These are phyloP conservation scores for Tipula vernalis DNA, from an alignment of 2,888 invertebrate genomes.

Conservation along the genomic window DNA sequence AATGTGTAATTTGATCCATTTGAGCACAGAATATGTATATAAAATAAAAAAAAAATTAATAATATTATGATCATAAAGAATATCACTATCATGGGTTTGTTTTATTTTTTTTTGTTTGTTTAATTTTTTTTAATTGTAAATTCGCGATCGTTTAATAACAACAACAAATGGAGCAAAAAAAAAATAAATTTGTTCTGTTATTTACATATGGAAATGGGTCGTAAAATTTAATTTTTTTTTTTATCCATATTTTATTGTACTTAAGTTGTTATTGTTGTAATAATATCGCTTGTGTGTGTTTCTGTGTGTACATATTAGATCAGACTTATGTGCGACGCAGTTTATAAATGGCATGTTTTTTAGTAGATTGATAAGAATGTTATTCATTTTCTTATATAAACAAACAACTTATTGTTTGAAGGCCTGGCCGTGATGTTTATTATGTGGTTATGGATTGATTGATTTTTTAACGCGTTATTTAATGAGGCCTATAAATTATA, in stretches of 20 bases:
- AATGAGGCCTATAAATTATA: too few species aligned
- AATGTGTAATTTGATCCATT: background rate
- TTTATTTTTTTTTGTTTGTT: background rate
- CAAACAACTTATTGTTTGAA: background rate
- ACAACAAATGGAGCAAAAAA: background rate
- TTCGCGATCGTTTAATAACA: background rate
- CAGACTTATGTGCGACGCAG: background rate
- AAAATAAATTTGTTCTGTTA: background rate
- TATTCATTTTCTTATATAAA: background rate
- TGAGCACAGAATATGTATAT: background rate
- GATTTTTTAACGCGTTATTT: background rate
- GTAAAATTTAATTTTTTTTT: background rate
- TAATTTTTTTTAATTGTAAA: background rate
- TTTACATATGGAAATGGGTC: background rate
- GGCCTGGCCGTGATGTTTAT: background rate
- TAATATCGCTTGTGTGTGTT: background rate
- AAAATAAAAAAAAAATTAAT: background rate
- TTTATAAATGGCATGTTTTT: background rate
- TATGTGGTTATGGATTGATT: background rate
- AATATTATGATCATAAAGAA: background rate
- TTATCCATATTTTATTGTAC: background rate
- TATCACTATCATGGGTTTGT: background rate
- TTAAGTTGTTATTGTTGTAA: background rate
- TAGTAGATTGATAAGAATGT: background rate
- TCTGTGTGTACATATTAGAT: background rate